A percentile compares a stretch with the other conserved stretches of the same genome.
Evolutionary conservation across 2,797 vertebrate genomes (phyloP).

Genomic region (Acanthurus leucopareius): DNA sequence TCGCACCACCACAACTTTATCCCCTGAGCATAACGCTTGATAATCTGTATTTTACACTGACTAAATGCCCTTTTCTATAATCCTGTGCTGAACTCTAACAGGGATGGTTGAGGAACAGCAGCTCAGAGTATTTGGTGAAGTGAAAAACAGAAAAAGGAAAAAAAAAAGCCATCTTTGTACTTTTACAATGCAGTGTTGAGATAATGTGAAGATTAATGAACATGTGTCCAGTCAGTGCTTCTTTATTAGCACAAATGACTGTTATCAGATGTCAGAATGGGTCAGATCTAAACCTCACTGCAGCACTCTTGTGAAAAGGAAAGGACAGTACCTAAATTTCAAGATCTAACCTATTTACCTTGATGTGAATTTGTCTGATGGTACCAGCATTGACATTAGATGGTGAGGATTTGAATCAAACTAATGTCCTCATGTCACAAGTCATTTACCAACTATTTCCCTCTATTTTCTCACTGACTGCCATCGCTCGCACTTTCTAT

Average conservation of each 20-base stretch:
- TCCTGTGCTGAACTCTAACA: not conserved
- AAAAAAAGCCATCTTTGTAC: too few species aligned
- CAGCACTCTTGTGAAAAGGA: too few species aligned
- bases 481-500: not conserved
- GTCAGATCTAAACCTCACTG: too few species aligned
- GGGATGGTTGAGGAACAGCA: not conserved
- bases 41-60: not conserved
- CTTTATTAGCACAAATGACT: too few species aligned
- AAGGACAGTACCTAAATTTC: too few species aligned
- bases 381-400: not conserved
- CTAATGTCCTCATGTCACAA: not conserved
- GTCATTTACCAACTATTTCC: slow-evolving; percentile 2
- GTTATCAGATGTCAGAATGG: too few species aligned
- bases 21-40: not conserved
- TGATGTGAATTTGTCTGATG: not conserved
- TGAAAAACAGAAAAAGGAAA: too few species aligned
- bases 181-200: too few species aligned
- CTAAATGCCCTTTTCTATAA: not conserved
- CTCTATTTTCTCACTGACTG: not conserved
- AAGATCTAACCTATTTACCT: too few species aligned
- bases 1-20: not conserved
- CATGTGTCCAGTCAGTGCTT: too few species aligned
- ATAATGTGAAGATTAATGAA: too few species aligned
- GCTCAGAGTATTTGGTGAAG: not conserved
- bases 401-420: not conserved